Evolutionary conservation across 2,888 invertebrate genomes (phyloP).

Genomic region (Platypus cylindrus): DNA sequence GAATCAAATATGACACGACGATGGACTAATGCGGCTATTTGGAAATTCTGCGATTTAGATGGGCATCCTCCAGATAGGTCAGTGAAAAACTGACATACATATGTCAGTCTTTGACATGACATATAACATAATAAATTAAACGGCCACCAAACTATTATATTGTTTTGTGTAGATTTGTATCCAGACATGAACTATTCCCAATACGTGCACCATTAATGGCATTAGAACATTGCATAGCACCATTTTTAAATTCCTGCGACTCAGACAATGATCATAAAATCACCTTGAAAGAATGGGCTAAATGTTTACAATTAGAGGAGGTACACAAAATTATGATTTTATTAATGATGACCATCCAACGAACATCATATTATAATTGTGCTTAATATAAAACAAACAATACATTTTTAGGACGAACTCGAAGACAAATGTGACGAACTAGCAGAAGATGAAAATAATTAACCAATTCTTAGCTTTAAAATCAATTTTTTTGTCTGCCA

Average conservation of each 20-base stretch:
- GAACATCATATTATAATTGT: background rate
- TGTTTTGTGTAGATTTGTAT: slow-evolving; percentile 48
- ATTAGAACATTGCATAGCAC: slow-evolving; percentile 94
- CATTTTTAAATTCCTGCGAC: slow-evolving; percentile 89
- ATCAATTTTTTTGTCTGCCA: too few relatives aligned
- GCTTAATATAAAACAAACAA: too few relatives aligned
- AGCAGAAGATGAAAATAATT: slow-evolving; percentile 40
- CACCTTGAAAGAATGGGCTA: slow-evolving; percentile 86
- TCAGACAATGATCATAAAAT: slow-evolving; percentile 79
- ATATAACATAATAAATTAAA: too few relatives aligned
- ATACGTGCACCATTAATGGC: slow-evolving; percentile 90
- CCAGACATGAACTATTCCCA: slow-evolving; percentile 90
- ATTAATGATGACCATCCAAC: background rate
- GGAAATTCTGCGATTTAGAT: slow-evolving; percentile 98
- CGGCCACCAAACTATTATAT: background rate
- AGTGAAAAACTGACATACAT: slow-evolving; percentile 13
- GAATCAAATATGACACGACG: slow-evolving; percentile 72
- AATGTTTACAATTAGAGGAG: slow-evolving; percentile 72
- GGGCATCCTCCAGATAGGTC: slow-evolving; percentile 79
- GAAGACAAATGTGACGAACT: slow-evolving; percentile 72
- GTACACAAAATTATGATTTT: slow-evolving; percentile 33
- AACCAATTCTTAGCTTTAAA: slow-evolving; percentile 6
- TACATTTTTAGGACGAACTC: slow-evolving; percentile 56
- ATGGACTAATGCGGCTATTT: slow-evolving; percentile 88
- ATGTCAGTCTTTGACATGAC: too few relatives aligned